Evolutionary conservation across 1,140 invertebrate genomes (phyloP).

Genomic region (Triops cancriformis): DNA sequence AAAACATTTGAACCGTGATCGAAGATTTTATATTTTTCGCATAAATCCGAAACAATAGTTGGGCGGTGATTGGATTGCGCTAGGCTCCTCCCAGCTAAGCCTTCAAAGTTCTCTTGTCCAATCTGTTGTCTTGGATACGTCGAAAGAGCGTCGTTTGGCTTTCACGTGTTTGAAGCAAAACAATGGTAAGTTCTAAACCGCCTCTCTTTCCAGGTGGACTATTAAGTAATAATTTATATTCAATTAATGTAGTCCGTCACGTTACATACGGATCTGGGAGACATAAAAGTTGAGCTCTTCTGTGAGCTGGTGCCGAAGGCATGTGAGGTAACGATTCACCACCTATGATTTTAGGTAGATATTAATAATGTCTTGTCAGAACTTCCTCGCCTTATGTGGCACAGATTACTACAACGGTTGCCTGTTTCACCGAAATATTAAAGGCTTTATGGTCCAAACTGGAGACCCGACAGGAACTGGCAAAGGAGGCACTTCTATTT

Average conservation of each 20-base stretch:
- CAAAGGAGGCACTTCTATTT: slow-evolving; percentile 85
- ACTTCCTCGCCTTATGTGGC: slow-evolving; percentile 93
- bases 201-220: not conserved
- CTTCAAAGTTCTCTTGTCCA: too few relatives aligned
- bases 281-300: slow-evolving; percentile 26
- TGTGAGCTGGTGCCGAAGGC: slow-evolving; percentile 22
- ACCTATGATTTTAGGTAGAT: not conserved
- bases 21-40: too few relatives aligned
- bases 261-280: slow-evolving; percentile 23
- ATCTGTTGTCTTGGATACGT: too few relatives aligned
- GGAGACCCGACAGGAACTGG: slow-evolving; percentile 93
- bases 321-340: slow-evolving; percentile 15
- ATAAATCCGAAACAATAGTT: too few relatives aligned
- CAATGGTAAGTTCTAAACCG: not conserved
- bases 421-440: slow-evolving; percentile 94
- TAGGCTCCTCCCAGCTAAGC: too few relatives aligned
- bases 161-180: not conserved
- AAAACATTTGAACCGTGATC: too few relatives aligned
- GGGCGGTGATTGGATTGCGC: too few relatives aligned
- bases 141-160: too few relatives aligned
- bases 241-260: slow-evolving; percentile 19
- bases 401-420: slow-evolving; percentile 92
- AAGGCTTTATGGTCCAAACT: slow-evolving; percentile 96
- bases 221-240: not conserved
- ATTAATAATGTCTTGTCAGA: slow-evolving; percentile 50